Evolutionary conservation across 2,113 vertebrate species (phyloP).

Genomic region (Erinaceus europaeus): DNA sequence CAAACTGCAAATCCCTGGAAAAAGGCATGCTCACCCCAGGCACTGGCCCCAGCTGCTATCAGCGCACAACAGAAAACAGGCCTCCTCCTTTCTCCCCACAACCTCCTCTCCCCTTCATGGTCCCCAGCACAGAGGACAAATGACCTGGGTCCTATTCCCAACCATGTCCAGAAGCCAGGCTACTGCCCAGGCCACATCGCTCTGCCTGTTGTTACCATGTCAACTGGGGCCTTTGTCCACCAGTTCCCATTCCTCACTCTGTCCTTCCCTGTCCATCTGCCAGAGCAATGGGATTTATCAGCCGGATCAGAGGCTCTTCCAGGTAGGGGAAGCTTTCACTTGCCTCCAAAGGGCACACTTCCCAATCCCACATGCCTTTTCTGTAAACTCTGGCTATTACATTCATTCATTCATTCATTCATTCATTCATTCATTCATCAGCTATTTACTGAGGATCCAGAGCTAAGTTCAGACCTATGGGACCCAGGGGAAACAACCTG

Average conservation of each 20-base stretch:
- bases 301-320: background rate
- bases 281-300: slow-evolving; percentile 46
- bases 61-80: background rate
- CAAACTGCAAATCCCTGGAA: too few species aligned
- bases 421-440: background rate
- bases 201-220: slow-evolving; percentile 15
- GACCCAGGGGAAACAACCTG: background rate
- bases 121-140: slow-evolving; percentile 42
- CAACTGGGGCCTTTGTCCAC: slow-evolving; percentile 20
- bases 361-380: background rate
- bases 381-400: background rate
- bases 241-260: slow-evolving; percentile 33
- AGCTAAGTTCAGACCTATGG: background rate
- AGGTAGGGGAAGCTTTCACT: background rate
- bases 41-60: background rate
- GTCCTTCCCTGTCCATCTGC: slow-evolving; percentile 51
- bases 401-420: background rate
- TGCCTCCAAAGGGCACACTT: background rate
- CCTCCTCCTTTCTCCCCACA: fast-evolving
- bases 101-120: background rate
- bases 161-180: background rate
- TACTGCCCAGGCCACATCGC: background rate
- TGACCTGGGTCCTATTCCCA: background rate
- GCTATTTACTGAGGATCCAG: background rate
- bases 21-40: background rate